phyloP scores from a whole-genome alignment of 2,113 vertebrate genomes.

The Meles meles region DNA sequence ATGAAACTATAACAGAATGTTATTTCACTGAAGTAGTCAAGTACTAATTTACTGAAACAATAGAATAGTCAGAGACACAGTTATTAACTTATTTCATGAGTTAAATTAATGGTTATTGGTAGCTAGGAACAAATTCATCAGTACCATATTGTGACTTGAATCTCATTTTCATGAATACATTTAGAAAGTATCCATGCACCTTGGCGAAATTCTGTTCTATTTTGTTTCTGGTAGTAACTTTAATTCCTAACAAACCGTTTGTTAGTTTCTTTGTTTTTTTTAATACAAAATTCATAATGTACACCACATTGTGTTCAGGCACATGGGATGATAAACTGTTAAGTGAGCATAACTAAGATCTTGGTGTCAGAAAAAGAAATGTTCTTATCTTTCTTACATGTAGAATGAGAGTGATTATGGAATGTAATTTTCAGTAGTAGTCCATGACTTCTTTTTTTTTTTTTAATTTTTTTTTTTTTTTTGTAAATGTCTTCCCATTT shows the following conservation, averaged over 20 bases:
- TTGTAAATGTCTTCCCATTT: too few relatives aligned
- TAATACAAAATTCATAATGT: not conserved
- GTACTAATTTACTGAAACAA: conserved; percentile 21
- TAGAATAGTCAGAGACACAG: not conserved
- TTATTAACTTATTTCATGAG: conserved; percentile 26
- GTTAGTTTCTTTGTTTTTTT: not conserved
- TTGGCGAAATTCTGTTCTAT: not conserved
- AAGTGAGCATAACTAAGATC: not conserved
- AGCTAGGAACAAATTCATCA: not conserved
- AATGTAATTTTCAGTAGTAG: not conserved
- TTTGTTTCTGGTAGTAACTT: not conserved
- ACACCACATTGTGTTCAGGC: not conserved
- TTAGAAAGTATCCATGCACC: not conserved
- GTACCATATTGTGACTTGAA: not conserved
- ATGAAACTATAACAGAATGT: conserved; percentile 3
- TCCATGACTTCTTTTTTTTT: not conserved
- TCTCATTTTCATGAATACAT: not conserved
- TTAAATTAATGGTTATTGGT: conserved; percentile 8
- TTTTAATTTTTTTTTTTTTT: too few relatives aligned
- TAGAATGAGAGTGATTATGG: not conserved
- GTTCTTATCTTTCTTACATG: not conserved
- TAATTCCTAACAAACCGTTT: not conserved
- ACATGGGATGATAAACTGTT: not conserved
- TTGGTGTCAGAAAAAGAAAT: not conserved
- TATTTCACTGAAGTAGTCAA: conserved; percentile 28